These are phyloP conservation scores for Bombus affinis DNA, from an alignment of 1,140 invertebrate species.

Conservation along the genomic window DNA sequence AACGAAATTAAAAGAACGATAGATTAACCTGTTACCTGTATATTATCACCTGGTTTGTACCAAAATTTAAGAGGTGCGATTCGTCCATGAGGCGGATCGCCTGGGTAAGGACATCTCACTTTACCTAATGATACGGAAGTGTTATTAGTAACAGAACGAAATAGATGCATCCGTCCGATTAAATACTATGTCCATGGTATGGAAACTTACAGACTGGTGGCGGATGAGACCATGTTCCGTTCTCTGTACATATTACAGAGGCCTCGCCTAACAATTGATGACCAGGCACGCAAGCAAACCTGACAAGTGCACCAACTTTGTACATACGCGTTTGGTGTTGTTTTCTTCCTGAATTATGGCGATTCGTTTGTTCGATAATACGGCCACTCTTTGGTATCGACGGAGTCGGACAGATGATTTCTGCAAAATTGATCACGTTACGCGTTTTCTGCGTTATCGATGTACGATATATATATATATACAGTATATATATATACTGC, in stretches of 20 bases:
- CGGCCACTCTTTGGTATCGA: slow-evolving; percentile 88
- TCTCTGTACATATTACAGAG: slow-evolving; percentile 92
- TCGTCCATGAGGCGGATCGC: slow-evolving; percentile 88
- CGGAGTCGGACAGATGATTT: slow-evolving; percentile 90
- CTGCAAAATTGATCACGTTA: slow-evolving; percentile 81
- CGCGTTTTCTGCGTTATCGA: neutral
- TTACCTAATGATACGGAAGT: slow-evolving; percentile 83
- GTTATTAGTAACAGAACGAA: neutral
- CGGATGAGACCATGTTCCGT: slow-evolving; percentile 92
- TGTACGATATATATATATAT: no score
- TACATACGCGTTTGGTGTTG: slow-evolving; percentile 78
- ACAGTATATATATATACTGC: no score
- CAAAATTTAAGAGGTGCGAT: slow-evolving; percentile 89
- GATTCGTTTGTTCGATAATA: slow-evolving; percentile 82
- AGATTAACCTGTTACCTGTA: slow-evolving; percentile 77
- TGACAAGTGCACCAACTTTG: slow-evolving; percentile 90
- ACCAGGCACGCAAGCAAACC: slow-evolving; percentile 88
- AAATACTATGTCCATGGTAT: neutral
- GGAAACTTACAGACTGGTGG: slow-evolving; percentile 88
- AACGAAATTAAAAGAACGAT: neutral
- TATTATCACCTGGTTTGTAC: slow-evolving; percentile 89
- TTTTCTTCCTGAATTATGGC: slow-evolving; percentile 76
- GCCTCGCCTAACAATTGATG: slow-evolving; percentile 90
- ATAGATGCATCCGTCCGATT: neutral
- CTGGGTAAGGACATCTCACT: slow-evolving; percentile 89